These are phyloP conservation scores for Channa maculata DNA, from an alignment of 2,113 vertebrate species.

Conservation along the genomic window DNA sequence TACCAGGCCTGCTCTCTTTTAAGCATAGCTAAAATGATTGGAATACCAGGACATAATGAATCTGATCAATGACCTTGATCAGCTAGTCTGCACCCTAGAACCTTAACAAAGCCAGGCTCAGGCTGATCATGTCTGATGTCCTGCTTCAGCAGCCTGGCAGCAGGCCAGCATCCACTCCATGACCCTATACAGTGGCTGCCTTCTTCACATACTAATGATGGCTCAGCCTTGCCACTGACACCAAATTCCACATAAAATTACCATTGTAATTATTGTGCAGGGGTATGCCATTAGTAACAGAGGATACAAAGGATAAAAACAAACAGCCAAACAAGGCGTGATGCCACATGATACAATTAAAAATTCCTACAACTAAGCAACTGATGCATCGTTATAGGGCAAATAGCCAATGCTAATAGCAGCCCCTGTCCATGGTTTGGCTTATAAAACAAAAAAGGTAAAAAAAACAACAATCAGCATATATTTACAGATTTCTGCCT, in stretches of 20 bases:
- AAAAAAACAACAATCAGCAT: too few relatives aligned
- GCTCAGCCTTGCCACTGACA: conserved; percentile 41
- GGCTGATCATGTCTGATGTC: not conserved
- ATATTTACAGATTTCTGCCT: too few relatives aligned
- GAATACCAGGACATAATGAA: not conserved
- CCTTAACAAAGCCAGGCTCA: not conserved
- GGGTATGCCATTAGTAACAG: conserved; percentile 31
- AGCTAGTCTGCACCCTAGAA: not conserved
- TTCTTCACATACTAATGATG: conserved; percentile 52
- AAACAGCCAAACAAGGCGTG: too few relatives aligned
- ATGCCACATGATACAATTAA: too few relatives aligned
- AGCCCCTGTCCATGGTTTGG: too few relatives aligned
- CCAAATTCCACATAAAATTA: conserved; percentile 57
- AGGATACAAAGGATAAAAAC: not conserved
- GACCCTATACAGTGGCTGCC: conserved; percentile 25
- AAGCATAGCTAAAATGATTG: conserved; percentile 5
- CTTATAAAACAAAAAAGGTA: too few relatives aligned
- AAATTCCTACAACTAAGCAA: too few relatives aligned
- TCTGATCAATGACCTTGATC: conserved; percentile 20
- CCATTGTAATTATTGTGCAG: conserved; percentile 40
- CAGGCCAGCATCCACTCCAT: conserved; percentile 11
- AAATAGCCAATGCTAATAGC: too few relatives aligned
- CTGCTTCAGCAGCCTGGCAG: conserved; percentile 25
- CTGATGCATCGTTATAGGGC: too few relatives aligned
- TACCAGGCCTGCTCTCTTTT: conserved; percentile 1